Evolutionary conservation across 2,888 invertebrate genomes (phyloP), one percentile per base, ranked within the genome.

Genomic region (Lepeophtheirus nordmannii): DNA sequence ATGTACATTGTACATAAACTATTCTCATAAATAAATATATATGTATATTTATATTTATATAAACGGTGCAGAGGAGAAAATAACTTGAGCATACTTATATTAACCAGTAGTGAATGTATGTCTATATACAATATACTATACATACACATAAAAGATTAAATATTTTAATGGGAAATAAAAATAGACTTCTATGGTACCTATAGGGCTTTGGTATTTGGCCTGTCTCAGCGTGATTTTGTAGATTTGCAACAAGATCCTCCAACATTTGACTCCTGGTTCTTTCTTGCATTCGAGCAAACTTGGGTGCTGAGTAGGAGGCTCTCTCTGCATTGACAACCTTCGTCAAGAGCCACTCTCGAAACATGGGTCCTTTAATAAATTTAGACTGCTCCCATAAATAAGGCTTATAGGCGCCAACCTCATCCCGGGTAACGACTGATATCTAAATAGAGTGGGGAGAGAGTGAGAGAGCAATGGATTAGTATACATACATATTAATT

Each of bases 131-230:
- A 7, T 7, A 30, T 30, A n/a, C n/a, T n/a, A n/a, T n/a, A n/a
- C n/a, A n/a, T 30, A 30, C 2, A 2, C 7, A 7, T 30, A 30
- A 30, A 30, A 5, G 2, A 30, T 30, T 30, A 5, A 30, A 30
- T 30, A 30, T 30, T 30, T 30, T 30, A 30, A 30, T 30, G 30
- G 2, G 30, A 5, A 30, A 30, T 30, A 30, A 7, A 30, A 5
- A 30, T 5, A 30, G 30, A 7, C 7, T 5, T 30, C 30, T n/a
- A 30, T 7, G 2, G 2, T n/a, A 82, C 76, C 90, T 81, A 75
- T 92, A 92, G 30, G 92, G 91, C 78, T 92, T 92, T 11, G 92
- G 92, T 76, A 92, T 92, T 78, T 92, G 90, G 68, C 92, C 92
- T 58, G 92, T 92, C 78, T 92, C 91, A 0, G 89, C 90, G 73